Evolutionary conservation across 2,888 invertebrate species (phyloP).

Genomic region (Melinaea menophilus): DNA sequence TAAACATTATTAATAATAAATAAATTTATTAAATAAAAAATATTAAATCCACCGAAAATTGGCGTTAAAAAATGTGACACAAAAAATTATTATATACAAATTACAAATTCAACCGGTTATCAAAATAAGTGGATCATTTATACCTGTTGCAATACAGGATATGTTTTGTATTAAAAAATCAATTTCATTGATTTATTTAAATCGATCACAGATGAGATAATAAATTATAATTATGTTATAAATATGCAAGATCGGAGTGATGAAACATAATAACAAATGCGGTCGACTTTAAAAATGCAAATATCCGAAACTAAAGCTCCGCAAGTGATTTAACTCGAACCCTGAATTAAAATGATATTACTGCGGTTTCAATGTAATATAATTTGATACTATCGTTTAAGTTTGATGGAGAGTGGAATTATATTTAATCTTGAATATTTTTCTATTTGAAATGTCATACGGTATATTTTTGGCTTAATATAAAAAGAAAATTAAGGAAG

Average conservation of each 20-base stretch:
- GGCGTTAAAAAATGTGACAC: too few species aligned
- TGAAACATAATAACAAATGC: conserved; percentile 23
- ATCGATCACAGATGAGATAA: conserved; percentile 58
- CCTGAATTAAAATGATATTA: background rate
- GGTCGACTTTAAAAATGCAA: conserved; percentile 54
- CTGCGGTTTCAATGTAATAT: background rate
- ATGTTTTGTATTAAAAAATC: background rate
- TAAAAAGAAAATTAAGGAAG: too few species aligned
- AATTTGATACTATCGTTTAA: background rate
- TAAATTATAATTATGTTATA: conserved; percentile 70
- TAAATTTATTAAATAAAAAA: too few species aligned
- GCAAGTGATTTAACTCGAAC: conserved; percentile 38
- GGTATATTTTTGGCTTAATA: too few species aligned
- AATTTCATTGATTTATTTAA: conserved; percentile 44
- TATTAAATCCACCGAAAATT: too few species aligned
- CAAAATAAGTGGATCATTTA: conserved; percentile 12
- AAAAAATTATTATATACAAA: too few species aligned
- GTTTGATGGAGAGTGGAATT: background rate
- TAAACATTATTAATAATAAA: too few species aligned
- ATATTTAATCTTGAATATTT: too few species aligned
- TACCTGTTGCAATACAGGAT: conserved; percentile 5
- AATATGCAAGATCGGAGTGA: conserved; percentile 36
- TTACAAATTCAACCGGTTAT: too few species aligned
- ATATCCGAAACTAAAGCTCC: conserved; percentile 52
- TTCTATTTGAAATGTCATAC: too few species aligned